Conservation (phyloP, 2,888 invertebrate genomes). For the Candidula unifasciata region DNA sequence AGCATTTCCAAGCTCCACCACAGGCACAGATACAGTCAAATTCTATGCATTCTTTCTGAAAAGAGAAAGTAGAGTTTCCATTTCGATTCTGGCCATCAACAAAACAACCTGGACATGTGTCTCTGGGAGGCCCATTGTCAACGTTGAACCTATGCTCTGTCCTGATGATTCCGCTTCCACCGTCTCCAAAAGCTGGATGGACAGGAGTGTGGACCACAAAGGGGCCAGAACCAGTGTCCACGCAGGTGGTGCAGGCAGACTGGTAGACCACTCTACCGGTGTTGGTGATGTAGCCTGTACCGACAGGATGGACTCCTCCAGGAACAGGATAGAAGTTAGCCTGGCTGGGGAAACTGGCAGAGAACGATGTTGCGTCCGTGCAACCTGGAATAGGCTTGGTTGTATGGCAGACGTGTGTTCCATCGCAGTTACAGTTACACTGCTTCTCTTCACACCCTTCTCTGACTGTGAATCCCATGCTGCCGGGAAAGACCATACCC, state of each 20-base stretch:
- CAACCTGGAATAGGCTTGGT: constrained; percentile 46
- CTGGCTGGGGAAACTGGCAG: background rate
- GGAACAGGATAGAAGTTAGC: constrained; percentile 34
- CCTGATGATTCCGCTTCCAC: background rate
- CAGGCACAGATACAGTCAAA: constrained; percentile 66
- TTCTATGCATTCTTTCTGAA: constrained; percentile 60
- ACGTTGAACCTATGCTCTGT: background rate
- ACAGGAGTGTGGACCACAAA: constrained; percentile 16
- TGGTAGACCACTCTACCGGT: constrained; percentile 19
- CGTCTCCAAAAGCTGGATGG: constrained; percentile 24
- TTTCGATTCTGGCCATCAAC: constrained; percentile 53
- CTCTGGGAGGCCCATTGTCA: background rate
- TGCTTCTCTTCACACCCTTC: constrained; percentile 64
- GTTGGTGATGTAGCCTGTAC: constrained; percentile 40
- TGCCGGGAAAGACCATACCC: constrained; percentile 57
- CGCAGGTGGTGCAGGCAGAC: constrained; percentile 31
- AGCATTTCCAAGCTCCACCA: constrained; percentile 63
- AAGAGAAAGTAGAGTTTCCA: constrained; percentile 59
- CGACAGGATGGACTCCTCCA: background rate
- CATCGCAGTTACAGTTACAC: constrained; percentile 67
- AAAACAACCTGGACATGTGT: constrained; percentile 54
- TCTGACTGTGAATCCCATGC: constrained; percentile 60
- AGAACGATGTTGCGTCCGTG: background rate
- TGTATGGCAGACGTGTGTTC: constrained; percentile 60
- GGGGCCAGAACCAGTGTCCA: background rate